Evolutionary conservation across 2,113 vertebrate genomes (phyloP), one percentile per base, ranked within the genome.

Genomic region (Rhea pennata): DNA sequence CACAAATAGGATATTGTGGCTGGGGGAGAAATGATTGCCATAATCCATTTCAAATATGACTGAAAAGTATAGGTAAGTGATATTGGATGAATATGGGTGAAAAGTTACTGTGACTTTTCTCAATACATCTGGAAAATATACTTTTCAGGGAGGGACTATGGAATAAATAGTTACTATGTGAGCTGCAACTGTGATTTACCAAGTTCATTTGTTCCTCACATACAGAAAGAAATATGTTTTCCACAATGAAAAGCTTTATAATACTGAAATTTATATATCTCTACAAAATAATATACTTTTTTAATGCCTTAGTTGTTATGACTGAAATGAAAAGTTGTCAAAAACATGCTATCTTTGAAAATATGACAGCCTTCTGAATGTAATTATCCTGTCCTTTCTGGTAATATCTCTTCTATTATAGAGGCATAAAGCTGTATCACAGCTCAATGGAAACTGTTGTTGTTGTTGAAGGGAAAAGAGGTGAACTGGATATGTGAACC

Each of bases 371-470:
- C 39, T 65, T 75, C 80, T 84, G 65, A 84, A 92, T 81, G 86
- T 77, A 90, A 88, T 93, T 93, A 66, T 88, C 59, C 10, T 82
- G 73, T 65, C 62, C 86, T 69, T 51, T 75, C 73, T 94, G 74
- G 66, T 92, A 72, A 53, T n/a, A 31, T 40, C 76, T 90, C 67
- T 90, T 88, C 58, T 48, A 33, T 93, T 89, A 71, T 29, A 69
- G 83, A 75, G 3, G 8, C 48, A 84, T 85, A 87, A 92, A 82
- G 73, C 90, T 85, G 42, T 90, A 76, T 73, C 26, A 62, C 75
- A 95, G 90, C 66, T 93, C 79, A 87, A 61, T 96, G 91, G 73
- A 96, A 95, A 84, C 42, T 58, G 15, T 56, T 31, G 31, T 44
- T 66, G 59, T 42, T 39, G 77, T 71, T 31, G 42, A 62, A 94